Evolutionary conservation across 2,797 vertebrate species (phyloP).

Genomic region (Schizopygopsis malacanthus): DNA sequence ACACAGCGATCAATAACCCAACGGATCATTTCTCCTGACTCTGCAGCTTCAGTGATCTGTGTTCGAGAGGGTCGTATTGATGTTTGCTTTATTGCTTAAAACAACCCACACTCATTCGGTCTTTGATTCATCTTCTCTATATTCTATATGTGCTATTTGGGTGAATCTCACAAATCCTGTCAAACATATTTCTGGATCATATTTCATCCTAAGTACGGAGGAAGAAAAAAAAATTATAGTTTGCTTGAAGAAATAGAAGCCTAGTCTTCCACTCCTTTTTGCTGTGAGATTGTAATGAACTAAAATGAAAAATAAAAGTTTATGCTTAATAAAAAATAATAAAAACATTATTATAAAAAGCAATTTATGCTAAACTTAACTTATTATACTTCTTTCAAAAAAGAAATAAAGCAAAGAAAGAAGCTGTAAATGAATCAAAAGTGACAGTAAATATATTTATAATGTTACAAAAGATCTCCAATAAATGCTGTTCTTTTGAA

Average conservation of each 20-base stretch:
- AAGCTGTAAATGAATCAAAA: not conserved
- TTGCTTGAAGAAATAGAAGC: not conserved
- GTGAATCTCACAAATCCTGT: not conserved
- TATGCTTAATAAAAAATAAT: too few relatives aligned
- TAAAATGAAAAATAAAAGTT: not conserved
- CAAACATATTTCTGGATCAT: not conserved
- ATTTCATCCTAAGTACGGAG: not conserved
- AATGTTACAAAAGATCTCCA: not conserved
- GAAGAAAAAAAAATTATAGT: not conserved
- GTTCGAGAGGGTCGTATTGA: constrained; percentile 24
- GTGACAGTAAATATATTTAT: too few relatives aligned
- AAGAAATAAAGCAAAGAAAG: too few relatives aligned
- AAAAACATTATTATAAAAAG: not conserved
- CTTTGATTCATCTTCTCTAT: constrained; percentile 3
- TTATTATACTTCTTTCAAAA: too few relatives aligned
- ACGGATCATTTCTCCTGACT: constrained; percentile 58
- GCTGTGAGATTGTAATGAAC: not conserved
- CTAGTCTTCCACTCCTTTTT: not conserved
- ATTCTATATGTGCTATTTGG: not conserved
- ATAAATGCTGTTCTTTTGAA: not conserved
- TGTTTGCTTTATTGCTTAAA: constrained; percentile 14
- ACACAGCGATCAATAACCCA: constrained; percentile 76
- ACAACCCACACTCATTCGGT: not conserved
- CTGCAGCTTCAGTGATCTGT: constrained; percentile 31
- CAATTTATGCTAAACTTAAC: not conserved